Conservation (phyloP, 1,140 invertebrate genomes). For the Holcopasites calliopsidis region DNA sequence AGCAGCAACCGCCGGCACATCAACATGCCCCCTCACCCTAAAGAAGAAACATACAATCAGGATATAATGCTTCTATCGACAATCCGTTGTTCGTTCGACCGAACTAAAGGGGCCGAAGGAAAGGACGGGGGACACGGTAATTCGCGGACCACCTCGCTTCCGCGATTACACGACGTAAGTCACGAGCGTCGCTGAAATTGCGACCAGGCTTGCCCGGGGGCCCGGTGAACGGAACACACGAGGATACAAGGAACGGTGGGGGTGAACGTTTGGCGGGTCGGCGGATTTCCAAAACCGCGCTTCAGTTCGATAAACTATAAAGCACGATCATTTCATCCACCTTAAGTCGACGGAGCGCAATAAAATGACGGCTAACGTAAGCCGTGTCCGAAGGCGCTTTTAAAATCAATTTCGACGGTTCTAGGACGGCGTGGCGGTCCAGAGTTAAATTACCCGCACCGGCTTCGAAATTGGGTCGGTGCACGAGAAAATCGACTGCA, state of each 20-base stretch:
- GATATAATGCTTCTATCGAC: background rate
- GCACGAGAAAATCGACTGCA: constrained; percentile 65
- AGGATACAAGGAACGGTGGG: background rate
- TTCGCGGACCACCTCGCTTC: constrained; percentile 34
- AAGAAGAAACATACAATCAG: background rate
- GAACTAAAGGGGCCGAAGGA: too few relatives aligned
- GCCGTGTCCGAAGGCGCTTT: too few relatives aligned
- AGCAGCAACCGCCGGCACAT: constrained; percentile 77
- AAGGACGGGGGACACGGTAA: constrained; percentile 52
- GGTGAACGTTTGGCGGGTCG: background rate
- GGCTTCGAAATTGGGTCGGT: constrained; percentile 63
- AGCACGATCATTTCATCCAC: too few relatives aligned
- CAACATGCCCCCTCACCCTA: constrained; percentile 74
- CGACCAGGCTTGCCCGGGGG: too few relatives aligned
- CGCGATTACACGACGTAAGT: constrained; percentile 28
- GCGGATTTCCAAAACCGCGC: constrained; percentile 10
- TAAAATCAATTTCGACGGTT: constrained; percentile 42
- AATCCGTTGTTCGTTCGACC: background rate
- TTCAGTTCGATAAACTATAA: too few relatives aligned
- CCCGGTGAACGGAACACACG: constrained; percentile 21
- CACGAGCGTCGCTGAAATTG: constrained; percentile 50
- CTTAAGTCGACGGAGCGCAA: background rate
- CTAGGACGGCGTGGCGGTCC: constrained; percentile 17
- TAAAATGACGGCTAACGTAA: background rate
- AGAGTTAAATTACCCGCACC: constrained; percentile 64